Base-by-base conservation (phyloP, 1,140 invertebrate genomes). In the Drusus annulatus region DNA sequence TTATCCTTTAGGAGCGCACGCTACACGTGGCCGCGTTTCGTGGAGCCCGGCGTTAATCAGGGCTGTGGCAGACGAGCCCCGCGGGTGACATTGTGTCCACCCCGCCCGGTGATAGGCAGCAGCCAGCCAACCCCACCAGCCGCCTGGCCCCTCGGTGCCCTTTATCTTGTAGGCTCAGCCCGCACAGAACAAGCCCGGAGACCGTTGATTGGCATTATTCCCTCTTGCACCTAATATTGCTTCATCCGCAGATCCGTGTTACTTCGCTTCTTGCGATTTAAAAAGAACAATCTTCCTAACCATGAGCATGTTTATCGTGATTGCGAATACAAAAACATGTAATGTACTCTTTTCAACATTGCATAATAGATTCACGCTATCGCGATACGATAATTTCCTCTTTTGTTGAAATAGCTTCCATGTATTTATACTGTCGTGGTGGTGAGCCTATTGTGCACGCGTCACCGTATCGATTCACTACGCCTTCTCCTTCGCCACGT, bases 21-120 rank as follows among this genome's bases (percentile, higher is more conserved):
- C 36, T 45, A 45, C 36, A 45, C 36, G 8, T 45, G 36, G 36
- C 10, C 8, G 36, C 36, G 36, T 45, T 45, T 45, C 36, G 8
- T 13, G 36, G 10, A 45, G 36, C 36, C 36, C 23, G 58, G 58
- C 76, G 78, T 82, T 80, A 82, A 82, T 82, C 81, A 82, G 63
- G 54, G 75, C 52, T 23, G 76, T 52, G 56, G 58, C 76, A 60
- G 76, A 68, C 76, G 56, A 56, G 60, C 51, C 80, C 25, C 78
- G 28, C 52, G 81, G 62, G 78, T 60, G 69, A 62, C 60, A 52
- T 68, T 68, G 28, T 45, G 51, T 69, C 60, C n/a, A 78, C 45
- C 13, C 68, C 54, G 25, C 65, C 56, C 28, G 17, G 52, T 51
- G 52, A 45, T 31, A 52, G 51, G 54, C 54, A 56, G n/a, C 54